Evolutionary conservation across 2,888 invertebrate genomes (phyloP).

Genomic region (Noctua pronuba): DNA sequence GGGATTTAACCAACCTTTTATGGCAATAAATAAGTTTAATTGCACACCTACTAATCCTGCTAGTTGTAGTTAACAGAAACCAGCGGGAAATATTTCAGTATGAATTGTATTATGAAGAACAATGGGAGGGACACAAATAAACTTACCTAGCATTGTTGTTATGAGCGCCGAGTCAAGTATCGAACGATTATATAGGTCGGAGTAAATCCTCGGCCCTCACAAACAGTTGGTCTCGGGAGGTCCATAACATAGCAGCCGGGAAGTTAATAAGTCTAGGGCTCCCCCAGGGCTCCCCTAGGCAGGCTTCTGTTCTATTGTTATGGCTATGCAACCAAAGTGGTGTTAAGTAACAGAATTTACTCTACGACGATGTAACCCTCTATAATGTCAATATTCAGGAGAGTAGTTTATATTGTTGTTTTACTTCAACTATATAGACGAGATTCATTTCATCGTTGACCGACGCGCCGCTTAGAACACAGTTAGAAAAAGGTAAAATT

Average conservation of each 20-base stretch:
- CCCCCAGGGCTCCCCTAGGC: slow-evolving; percentile 53
- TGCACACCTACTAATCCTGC: not conserved
- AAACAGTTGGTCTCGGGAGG: slow-evolving; percentile 57
- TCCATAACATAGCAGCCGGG: slow-evolving; percentile 52
- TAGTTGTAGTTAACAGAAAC: not conserved
- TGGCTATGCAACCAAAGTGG: slow-evolving; percentile 47
- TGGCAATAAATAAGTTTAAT: not conserved
- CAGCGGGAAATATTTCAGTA: not conserved
- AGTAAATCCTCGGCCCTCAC: slow-evolving; percentile 52
- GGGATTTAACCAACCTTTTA: not conserved
- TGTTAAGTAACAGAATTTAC: slow-evolving; percentile 36
- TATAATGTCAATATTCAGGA: slow-evolving; percentile 3
- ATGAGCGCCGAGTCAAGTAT: slow-evolving; percentile 16
- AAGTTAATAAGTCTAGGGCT: slow-evolving; percentile 65
- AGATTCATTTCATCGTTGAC: not conserved
- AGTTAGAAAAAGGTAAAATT: not conserved
- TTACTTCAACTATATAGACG: not conserved
- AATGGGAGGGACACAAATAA: not conserved
- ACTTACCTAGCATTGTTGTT: slow-evolving; percentile 22
- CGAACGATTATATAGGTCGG: slow-evolving; percentile 50
- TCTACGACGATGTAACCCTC: slow-evolving; percentile 22
- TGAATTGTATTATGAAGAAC: not conserved
- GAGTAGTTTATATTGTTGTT: slow-evolving; percentile 23
- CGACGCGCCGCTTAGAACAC: not conserved
- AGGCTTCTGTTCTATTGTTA: slow-evolving; percentile 53